Evolutionary conservation across 2,888 invertebrate species (phyloP).

Genomic region (Ophion slaviceki): DNA sequence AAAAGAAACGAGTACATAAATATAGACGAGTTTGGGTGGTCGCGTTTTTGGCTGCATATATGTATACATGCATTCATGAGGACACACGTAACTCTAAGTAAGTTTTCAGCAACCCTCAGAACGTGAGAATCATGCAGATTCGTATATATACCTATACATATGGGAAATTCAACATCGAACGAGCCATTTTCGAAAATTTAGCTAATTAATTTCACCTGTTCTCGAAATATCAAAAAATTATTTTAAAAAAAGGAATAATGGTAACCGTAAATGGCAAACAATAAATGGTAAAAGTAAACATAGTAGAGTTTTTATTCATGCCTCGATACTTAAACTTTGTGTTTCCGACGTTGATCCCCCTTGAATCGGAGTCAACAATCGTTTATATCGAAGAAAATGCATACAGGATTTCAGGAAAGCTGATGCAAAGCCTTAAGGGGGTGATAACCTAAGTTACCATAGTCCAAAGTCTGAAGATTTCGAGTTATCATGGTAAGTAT

Average conservation of each 20-base stretch:
- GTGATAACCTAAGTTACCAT: too few relatives aligned
- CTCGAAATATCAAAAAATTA: not conserved
- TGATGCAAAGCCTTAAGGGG: too few relatives aligned
- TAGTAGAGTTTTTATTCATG: not conserved
- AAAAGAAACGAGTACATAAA: not conserved
- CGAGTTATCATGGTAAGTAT: too few relatives aligned
- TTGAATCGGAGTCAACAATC: too few relatives aligned
- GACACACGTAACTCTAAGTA: constrained; percentile 5
- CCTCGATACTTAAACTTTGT: not conserved
- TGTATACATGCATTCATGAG: not conserved
- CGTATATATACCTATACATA: not conserved
- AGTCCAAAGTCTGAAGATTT: too few relatives aligned
- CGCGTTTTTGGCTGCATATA: constrained; percentile 4
- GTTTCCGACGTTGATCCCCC: too few relatives aligned
- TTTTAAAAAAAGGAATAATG: not conserved
- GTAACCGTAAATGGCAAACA: not conserved
- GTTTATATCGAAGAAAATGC: too few relatives aligned
- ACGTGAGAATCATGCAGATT: constrained; percentile 11
- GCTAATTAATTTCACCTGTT: not conserved
- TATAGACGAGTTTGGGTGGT: not conserved
- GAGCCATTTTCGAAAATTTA: not conserved
- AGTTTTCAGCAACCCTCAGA: not conserved
- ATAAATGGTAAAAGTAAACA: not conserved
- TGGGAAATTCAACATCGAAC: constrained; percentile 5
- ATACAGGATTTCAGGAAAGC: too few relatives aligned